Evolutionary conservation across 2,797 vertebrate genomes (phyloP), one percentile per base, ranked within the genome.

Genomic region (Coluber constrictor): DNA sequence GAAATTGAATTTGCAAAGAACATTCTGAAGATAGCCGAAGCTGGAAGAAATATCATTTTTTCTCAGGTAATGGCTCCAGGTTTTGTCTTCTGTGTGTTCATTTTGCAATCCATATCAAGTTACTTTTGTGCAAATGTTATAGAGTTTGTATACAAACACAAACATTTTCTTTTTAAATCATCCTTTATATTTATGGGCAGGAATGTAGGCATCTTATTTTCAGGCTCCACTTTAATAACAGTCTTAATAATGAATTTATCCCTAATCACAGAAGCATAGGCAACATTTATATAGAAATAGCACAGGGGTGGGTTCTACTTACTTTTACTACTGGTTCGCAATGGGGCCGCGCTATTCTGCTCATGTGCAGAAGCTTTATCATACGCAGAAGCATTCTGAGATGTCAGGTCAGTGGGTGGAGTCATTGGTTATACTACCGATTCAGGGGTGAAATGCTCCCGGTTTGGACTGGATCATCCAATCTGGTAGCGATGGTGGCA

Each of bases 1-100:
- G 99, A 99, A 94, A 97, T 98, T 91, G 99, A 99, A 93, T 99
- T 99, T 97, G 97, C 98, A 86, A 99, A 99, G 96, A 98, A 97
- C 94, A 95, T 98, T 29, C 97, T 98, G 51, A 99, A 98, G 96
- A 97, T 98, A 1, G 98, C 98, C 0, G 99, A 99, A 94, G 97
- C 97, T 18, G 98, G 98, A 59, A 98, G 97, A 94, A 94, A 93
- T 27, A 97, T 89, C 25, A 95, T 99, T 92, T 70, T 95, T 70
- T 98, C 98, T n/a, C 99, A 99, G 98, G 99, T 99, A 97, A 0
- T 13, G 27, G 2, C 12, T 66, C 55, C 32, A 3, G 15, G 3
- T 3, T 0, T 20, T 8, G 66, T 79, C 10, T 11, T 89, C 51
- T 63, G 5, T 12, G 16, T 0, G 55, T 20, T 88, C 74, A 9